These are phyloP conservation scores for Zygogramma bicolorata DNA, from an alignment of 2,888 invertebrate species.

Conservation along the genomic window DNA sequence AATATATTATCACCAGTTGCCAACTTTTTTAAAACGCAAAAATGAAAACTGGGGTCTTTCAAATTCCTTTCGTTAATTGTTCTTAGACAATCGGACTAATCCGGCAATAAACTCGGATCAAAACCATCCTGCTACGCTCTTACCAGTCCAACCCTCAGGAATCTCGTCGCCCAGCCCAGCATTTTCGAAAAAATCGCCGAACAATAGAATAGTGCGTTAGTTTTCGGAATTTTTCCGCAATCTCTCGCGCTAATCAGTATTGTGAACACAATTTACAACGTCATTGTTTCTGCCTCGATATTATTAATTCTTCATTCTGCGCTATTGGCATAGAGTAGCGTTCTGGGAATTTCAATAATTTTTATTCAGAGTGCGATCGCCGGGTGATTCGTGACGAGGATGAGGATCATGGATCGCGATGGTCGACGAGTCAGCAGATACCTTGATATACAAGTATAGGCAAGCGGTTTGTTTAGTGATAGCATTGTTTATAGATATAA, in stretches of 20 bases:
- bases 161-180: conserved; percentile 41
- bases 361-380: conserved; percentile 26
- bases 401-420: too few species aligned
- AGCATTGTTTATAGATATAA: too few species aligned
- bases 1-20: too few species aligned
- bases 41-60: too few species aligned
- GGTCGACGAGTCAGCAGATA: too few species aligned
- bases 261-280: conserved; percentile 48
- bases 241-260: conserved; percentile 49
- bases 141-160: conserved; percentile 44
- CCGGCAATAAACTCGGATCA: neutral
- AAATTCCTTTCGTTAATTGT: too few species aligned
- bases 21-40: too few species aligned
- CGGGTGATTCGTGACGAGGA: too few species aligned
- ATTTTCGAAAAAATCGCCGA: conserved; percentile 29
- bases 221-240: conserved; percentile 47
- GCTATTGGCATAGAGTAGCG: conserved; percentile 25
- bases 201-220: conserved; percentile 49
- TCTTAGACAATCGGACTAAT: neutral
- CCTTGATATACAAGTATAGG: too few species aligned
- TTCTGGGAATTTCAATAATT: conserved; percentile 35
- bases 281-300: conserved; percentile 46
- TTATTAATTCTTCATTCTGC: conserved; percentile 45
- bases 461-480: too few species aligned
- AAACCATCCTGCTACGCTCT: neutral